Conservation (phyloP, 2,888 invertebrate genomes). For the Orthosia cruda region DNA sequence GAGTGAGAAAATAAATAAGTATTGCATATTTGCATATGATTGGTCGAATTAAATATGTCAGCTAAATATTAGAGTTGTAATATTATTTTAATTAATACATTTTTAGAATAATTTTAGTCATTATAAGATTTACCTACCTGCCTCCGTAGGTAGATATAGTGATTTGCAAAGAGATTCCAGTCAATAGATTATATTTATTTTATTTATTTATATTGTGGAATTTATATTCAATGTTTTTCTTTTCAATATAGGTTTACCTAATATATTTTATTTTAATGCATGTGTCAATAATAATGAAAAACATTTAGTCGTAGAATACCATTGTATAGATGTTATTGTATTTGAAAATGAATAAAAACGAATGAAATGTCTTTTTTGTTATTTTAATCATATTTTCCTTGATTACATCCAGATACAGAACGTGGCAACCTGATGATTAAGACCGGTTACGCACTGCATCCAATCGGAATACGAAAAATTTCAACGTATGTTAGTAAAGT, state of each 20-base stretch:
- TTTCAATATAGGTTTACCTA: constrained; percentile 39
- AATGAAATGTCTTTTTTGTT: constrained; percentile 75
- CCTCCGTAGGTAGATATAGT: constrained; percentile 66
- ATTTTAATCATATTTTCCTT: constrained; percentile 1
- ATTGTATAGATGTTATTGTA: constrained; percentile 92
- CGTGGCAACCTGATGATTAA: no score
- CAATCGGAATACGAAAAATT: no score
- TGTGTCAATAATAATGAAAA: constrained; percentile 88
- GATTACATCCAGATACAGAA: not conserved
- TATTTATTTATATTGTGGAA: constrained; percentile 69
- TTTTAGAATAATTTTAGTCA: constrained; percentile 55
- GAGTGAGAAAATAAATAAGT: constrained; percentile 56
- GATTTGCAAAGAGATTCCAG: constrained; percentile 73
- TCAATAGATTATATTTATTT: constrained; percentile 72
- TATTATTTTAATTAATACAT: constrained; percentile 36
- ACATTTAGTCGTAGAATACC: constrained; percentile 89
- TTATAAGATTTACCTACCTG: constrained; percentile 40
- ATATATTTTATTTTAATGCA: constrained; percentile 82
- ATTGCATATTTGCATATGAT: constrained; percentile 37
- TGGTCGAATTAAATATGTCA: constrained; percentile 42
- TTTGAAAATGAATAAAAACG: constrained; percentile 90
- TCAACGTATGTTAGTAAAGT: no score
- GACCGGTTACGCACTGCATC: no score
- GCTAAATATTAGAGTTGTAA: constrained; percentile 32
- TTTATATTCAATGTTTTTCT: constrained; percentile 59